phyloP scores from a whole-genome alignment of 2,113 vertebrate genomes.

The Sprattus sprattus region DNA sequence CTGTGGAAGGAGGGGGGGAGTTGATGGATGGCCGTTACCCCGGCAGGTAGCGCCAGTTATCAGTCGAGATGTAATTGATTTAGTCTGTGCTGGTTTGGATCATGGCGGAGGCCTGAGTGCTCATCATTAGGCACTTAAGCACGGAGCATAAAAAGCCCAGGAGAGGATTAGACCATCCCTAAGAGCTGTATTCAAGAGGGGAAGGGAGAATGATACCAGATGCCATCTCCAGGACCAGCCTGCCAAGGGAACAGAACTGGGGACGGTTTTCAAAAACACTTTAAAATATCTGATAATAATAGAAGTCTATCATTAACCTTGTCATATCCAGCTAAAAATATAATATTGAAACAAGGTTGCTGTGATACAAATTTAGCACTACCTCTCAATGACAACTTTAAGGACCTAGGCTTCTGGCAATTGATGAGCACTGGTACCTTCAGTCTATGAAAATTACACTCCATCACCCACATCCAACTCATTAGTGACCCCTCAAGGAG shows the following conservation, averaged over 20 bases:
- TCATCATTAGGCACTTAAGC: constrained; percentile 59
- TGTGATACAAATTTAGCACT: background rate
- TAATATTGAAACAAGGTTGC: background rate
- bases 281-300: background rate
- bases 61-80: constrained; percentile 66
- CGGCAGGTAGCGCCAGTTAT: constrained; percentile 59
- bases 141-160: constrained; percentile 44
- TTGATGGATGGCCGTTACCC: constrained; percentile 51
- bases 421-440: background rate
- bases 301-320: background rate
- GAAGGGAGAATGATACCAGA: constrained; percentile 33
- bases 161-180: constrained; percentile 43
- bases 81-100: constrained; percentile 61
- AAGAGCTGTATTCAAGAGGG: constrained; percentile 45
- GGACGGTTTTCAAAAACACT: background rate
- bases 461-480: background rate
- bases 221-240: background rate
- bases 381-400: background rate
- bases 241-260: background rate
- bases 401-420: background rate
- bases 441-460: background rate
- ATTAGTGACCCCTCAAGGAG: background rate
- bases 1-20: constrained; percentile 49
- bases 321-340: background rate
- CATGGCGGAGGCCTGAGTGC: constrained; percentile 52